Base-by-base conservation (phyloP, 2,888 invertebrate species). In the Candidula unifasciata region DNA sequence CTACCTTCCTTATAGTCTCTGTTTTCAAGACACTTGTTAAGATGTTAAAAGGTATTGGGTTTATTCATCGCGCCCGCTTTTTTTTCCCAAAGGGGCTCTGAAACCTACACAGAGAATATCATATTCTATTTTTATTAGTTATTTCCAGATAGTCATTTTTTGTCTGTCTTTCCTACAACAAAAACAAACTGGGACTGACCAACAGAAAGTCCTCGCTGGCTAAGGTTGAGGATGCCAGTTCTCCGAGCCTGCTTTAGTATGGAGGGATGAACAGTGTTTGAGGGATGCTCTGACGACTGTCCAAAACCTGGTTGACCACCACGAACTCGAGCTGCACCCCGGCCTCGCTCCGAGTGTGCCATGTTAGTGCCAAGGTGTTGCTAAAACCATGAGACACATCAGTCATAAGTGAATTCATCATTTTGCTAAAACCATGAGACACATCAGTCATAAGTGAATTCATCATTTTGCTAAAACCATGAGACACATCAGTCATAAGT, bases 241-340 rank as follows among this genome's bases (percentile, higher is more conserved):
- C 96, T 96, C 90, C 97, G 95, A 5, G 97, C 97, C 88, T 96
- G 95, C 94, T 97, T 96, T 84, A 98, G 95, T 90, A 97, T 94
- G 79, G 95, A 95, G 83, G 95, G 95, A 83, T 90, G 91, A 13
- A 92, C 89, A 57, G 87, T 87, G 16, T 87, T 86, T 35, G 79
- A 83, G 13, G 85, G 76, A 68, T 89, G 82, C 21, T 82, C 82
- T 54, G 68, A 44, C 33, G 68, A 27, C 37, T 64, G 69, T 35
- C 18, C 68, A 24, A 73, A 35, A 24, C 60, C 71, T 64, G 73
- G 64, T 0, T 60, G 73, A 37, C 73, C 82, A 5, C 73, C 64
- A 35, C 30, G 33, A 18, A 74, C 74, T 37, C 74, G 74, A n/a
- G 18, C 44, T 21, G n/a, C 37, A 24, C 73, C 33, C 6, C 60